phyloP scores from a whole-genome alignment of 2,113 vertebrate genomes.

The Narcine bancroftii region DNA sequence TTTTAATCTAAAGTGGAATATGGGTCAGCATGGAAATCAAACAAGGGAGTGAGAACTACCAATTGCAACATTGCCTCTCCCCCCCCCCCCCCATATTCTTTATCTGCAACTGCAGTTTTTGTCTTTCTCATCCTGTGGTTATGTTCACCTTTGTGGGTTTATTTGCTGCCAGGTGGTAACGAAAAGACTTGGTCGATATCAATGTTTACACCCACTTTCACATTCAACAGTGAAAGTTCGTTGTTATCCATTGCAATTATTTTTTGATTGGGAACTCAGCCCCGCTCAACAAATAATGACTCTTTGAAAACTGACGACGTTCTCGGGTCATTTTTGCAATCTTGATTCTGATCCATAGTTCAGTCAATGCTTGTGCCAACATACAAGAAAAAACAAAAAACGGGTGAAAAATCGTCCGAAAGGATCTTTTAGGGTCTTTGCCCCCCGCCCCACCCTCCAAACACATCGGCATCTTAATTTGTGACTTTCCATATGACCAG shows the following conservation, averaged over 20 bases:
- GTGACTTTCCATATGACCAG: background rate
- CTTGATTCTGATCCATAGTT: background rate
- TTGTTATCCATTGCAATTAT: background rate
- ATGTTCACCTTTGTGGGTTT: background rate
- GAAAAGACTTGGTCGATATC: background rate
- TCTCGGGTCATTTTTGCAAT: background rate
- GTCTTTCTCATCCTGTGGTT: too few relatives aligned
- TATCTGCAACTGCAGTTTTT: background rate
- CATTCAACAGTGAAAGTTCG: background rate
- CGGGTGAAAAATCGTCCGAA: background rate
- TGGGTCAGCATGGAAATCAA: constrained; percentile 49
- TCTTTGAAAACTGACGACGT: background rate
- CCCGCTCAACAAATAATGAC: background rate
- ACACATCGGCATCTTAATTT: background rate
- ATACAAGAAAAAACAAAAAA: background rate
- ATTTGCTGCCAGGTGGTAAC: background rate
- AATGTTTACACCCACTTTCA: background rate
- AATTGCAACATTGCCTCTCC: too few relatives aligned
- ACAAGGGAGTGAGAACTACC: background rate
- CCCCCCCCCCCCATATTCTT: too few relatives aligned
- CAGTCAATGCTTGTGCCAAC: background rate
- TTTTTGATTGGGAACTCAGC: background rate
- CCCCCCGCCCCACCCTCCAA: background rate
- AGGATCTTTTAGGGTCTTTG: too few relatives aligned
- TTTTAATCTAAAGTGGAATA: constrained; percentile 54